A percentile compares a stretch with the other conserved stretches of the same genome.
phyloP scores from a whole-genome alignment of 1,140 invertebrate species.

The Drosophila elegans region DNA sequence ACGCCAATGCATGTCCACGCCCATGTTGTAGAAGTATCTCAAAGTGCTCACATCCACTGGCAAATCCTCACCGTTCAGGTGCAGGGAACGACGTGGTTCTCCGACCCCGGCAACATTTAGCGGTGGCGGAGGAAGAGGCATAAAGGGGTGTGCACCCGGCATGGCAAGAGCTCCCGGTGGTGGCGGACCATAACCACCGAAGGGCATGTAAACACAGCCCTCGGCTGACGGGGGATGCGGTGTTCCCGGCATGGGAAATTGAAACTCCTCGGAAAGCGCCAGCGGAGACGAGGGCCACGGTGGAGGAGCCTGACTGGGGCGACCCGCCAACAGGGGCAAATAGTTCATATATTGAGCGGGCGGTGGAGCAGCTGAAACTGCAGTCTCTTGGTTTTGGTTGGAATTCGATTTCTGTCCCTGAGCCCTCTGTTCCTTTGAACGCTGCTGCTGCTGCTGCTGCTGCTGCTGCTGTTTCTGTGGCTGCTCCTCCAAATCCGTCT shows the following conservation, averaged over 20 bases:
- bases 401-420: conserved; percentile 7
- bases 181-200: conserved; percentile 34
- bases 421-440: not conserved
- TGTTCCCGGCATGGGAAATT: conserved; percentile 18
- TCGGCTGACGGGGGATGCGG: conserved; percentile 25
- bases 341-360: conserved; percentile 48
- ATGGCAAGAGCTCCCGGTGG: conserved; percentile 6
- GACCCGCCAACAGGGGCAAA: conserved; percentile 28
- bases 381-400: not conserved
- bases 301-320: conserved; percentile 7
- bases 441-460: conserved; percentile 26
- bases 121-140: conserved; percentile 11
- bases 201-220: conserved; percentile 57
- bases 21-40: conserved; percentile 89
- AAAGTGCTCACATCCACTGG: conserved; percentile 87
- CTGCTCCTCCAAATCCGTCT: conserved; percentile 14
- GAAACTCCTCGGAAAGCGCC: conserved; percentile 41
- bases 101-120: conserved; percentile 5
- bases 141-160: conserved; percentile 16
- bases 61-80: conserved; percentile 86
- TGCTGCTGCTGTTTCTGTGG: not conserved
- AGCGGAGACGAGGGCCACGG: conserved; percentile 37
- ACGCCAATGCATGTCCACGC: conserved; percentile 86
- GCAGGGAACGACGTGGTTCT: conserved; percentile 82
- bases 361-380: not conserved